Base-by-base conservation (phyloP, 2,113 vertebrate species). In the Globicephala melas region DNA sequence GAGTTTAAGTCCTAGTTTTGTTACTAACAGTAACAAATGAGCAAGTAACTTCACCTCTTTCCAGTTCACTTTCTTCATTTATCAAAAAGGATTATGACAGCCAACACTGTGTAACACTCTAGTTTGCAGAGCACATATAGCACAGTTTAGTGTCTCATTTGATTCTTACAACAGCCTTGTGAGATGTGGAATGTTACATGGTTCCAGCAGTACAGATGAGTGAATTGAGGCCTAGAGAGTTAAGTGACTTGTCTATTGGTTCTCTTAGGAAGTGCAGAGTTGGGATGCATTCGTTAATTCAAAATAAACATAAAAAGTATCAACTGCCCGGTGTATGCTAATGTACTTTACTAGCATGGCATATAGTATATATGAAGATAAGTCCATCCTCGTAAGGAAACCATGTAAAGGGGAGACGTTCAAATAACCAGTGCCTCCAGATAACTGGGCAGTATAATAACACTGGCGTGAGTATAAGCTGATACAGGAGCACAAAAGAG, bases 231-330 rank as follows among this genome's bases (percentile, higher is more conserved):
- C 47, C n/a, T 58, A 85, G n/a, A 58, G 74, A 89, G 31, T 85
- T 92, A 92, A 81, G 25, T 89, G 58, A 92, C 8, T 90, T 86
- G 50, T 53, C 50, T 85, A 4, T 81, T 89, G 10, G 26, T 87
- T 92, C 33, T 73, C 33, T 80, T 91, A 73, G 12, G 92, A 65
- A 89, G 26, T 71, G 38, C 36, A 67, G 71, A 85, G 60, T 65
- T 93, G 33, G 28, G 53, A 81, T 88, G 94, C 55, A 67, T 81
- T 84, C 60, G 67, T 89, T 83, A 65, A 81, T 84, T 95, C 58
- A 89, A 70, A 94, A 44, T 44, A 88, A 91, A 53, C 31, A 41
- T 70, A 71, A 62, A 58, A 81, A 60, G n/a, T 50, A 10, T n/a
- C 79, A 33, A 41, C 62, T 90, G 41, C 8, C 53, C 91, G 6